phyloP scores from a whole-genome alignment of 2,888 invertebrate species.

The Pheosia gnoma region DNA sequence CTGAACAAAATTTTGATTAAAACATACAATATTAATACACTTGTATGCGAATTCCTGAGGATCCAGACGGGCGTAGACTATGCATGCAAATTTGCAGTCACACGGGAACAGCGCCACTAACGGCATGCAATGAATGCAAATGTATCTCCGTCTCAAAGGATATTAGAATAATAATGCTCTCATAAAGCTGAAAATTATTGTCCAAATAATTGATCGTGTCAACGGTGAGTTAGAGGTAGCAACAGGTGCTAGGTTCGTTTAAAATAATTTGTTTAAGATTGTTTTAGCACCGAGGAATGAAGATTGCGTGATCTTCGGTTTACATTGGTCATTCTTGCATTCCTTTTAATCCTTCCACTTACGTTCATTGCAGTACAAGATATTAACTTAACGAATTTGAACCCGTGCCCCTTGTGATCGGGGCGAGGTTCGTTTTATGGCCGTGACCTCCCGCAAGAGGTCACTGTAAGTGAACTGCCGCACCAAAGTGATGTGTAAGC shows the following conservation, averaged over 20 bases:
- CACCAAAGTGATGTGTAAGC: neutral
- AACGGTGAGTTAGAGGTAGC: slow-evolving; percentile 9
- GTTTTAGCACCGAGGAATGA: too few relatives aligned
- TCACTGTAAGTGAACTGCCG: neutral
- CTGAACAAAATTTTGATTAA: slow-evolving; percentile 34
- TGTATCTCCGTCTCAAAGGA: slow-evolving; percentile 37
- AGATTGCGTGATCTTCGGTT: too few relatives aligned
- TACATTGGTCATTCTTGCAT: too few relatives aligned
- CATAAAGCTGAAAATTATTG: slow-evolving; percentile 35
- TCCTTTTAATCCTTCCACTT: too few relatives aligned
- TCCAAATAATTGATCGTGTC: slow-evolving; percentile 30
- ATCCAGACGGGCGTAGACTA: slow-evolving; percentile 28
- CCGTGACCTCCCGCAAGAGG: neutral
- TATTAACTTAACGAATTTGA: slow-evolving; percentile 5
- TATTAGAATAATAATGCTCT: slow-evolving; percentile 23
- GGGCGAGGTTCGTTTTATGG: neutral
- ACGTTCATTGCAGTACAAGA: neutral
- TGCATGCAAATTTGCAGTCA: slow-evolving; percentile 48
- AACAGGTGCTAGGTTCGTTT: too few relatives aligned
- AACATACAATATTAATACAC: slow-evolving; percentile 41
- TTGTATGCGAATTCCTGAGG: slow-evolving; percentile 35
- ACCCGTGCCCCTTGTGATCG: slow-evolving; percentile 1
- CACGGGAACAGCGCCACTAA: slow-evolving; percentile 41
- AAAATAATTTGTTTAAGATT: too few relatives aligned
- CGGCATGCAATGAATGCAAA: slow-evolving; percentile 57